Evolutionary conservation across 2,888 invertebrate species (phyloP).

Genomic region (Lymantria monacha): DNA sequence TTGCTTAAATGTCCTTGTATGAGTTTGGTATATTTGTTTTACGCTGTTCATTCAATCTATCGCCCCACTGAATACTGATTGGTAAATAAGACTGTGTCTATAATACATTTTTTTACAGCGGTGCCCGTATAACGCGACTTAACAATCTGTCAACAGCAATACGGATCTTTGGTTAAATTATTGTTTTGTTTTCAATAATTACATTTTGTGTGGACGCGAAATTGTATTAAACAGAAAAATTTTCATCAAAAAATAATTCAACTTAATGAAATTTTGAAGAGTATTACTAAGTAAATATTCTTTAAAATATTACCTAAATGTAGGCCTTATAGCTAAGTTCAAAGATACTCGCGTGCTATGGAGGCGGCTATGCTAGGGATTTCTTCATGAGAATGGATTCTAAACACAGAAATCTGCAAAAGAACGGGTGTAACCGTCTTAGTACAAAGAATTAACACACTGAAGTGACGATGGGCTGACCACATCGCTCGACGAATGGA

Average conservation of each 20-base stretch:
- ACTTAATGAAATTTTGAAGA: no score
- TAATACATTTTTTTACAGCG: slow-evolving; percentile 40
- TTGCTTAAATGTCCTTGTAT: slow-evolving; percentile 11
- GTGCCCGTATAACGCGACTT: slow-evolving; percentile 39
- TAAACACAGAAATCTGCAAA: no score
- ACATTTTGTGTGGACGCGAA: slow-evolving; percentile 1
- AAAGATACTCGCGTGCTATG: no score
- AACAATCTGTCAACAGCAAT: slow-evolving; percentile 59
- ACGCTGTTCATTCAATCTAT: slow-evolving; percentile 61
- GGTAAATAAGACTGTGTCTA: slow-evolving; percentile 55
- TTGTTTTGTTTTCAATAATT: slow-evolving; percentile 21
- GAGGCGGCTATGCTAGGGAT: no score
- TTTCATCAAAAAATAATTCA: not conserved
- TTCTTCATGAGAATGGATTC: no score
- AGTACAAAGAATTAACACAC: no score
- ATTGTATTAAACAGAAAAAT: slow-evolving; percentile 2
- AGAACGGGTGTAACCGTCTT: no score
- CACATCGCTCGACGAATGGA: no score
- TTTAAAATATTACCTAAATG: no score
- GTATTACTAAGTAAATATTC: no score
- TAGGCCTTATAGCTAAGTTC: no score
- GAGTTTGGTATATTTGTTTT: slow-evolving; percentile 44
- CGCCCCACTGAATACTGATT: slow-evolving; percentile 63
- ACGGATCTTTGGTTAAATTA: slow-evolving; percentile 18
- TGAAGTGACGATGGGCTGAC: no score